Percentiles rank a stretch among this genome's conserved stretches.
These are phyloP conservation scores for Troides aeacus DNA, from an alignment of 2,888 invertebrate species.

Conservation along the genomic window DNA sequence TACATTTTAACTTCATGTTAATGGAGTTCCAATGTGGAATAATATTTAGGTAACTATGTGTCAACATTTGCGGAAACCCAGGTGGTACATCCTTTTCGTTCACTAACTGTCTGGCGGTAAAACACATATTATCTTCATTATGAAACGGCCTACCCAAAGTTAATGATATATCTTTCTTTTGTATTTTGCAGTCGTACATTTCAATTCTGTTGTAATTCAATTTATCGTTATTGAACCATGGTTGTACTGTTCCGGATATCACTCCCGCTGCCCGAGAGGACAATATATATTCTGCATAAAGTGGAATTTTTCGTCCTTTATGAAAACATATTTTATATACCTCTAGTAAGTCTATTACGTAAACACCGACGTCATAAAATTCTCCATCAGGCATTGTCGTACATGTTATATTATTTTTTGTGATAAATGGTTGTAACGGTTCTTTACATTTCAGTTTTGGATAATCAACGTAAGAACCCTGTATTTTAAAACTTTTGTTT, in stretches of 20 bases:
- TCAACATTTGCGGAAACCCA: conserved; percentile 43
- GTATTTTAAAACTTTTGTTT: conserved; percentile 37
- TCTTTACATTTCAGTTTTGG: conserved; percentile 44
- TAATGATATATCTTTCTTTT: background rate
- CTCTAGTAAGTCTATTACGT: conserved; percentile 30
- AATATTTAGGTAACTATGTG: conserved; percentile 49
- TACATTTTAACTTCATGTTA: conserved; percentile 41
- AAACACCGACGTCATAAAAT: conserved; percentile 40
- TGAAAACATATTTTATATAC: conserved; percentile 49
- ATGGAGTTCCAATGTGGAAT: conserved; percentile 58
- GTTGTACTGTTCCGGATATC: conserved; percentile 13
- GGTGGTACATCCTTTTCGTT: conserved; percentile 47
- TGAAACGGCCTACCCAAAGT: background rate
- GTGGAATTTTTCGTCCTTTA: conserved; percentile 37
- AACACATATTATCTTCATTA: conserved; percentile 41
- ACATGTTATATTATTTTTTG: conserved; percentile 34
- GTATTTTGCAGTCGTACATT: conserved; percentile 38
- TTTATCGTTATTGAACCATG: conserved; percentile 39
- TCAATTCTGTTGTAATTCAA: conserved; percentile 33
- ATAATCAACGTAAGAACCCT: conserved; percentile 37
- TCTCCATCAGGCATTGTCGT: conserved; percentile 34
- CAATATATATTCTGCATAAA: conserved; percentile 33
- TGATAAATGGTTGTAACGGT: conserved; percentile 35
- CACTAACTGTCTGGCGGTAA: conserved; percentile 48
- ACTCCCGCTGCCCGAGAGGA: conserved; percentile 29